A percentile compares a stretch with the other conserved stretches of the same genome.
Conservation (phyloP, 2,797 vertebrate species). For the Hybognathus amarus region DNA sequence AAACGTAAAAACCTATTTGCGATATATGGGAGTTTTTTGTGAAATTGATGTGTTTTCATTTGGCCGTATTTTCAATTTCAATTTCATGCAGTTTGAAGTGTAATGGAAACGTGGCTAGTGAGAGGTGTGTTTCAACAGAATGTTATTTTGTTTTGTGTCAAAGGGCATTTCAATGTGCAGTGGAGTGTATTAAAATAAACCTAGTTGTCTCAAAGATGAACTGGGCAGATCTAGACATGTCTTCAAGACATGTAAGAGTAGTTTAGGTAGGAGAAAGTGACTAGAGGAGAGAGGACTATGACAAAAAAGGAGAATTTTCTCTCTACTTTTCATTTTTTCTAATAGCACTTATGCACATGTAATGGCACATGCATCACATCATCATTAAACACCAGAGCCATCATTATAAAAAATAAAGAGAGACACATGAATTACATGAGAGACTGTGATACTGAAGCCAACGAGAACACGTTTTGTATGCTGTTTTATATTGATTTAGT, state of each 20-base stretch:
- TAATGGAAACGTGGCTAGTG: no score
- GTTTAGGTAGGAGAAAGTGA: slow-evolving; percentile 55
- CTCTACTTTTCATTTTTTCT: neutral
- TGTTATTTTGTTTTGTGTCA: slow-evolving; percentile 23
- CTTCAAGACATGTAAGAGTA: slow-evolving; percentile 75
- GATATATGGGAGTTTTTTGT: no score
- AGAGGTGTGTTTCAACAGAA: slow-evolving; percentile 5
- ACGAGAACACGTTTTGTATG: slow-evolving; percentile 27
- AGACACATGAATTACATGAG: neutral
- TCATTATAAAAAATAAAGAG: slow-evolving; percentile 1
- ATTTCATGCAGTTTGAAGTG: no score
- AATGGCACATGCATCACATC: neutral
- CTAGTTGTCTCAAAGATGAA: slow-evolving; percentile 42
- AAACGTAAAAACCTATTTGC: no score
- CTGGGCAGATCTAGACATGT: slow-evolving; percentile 62
- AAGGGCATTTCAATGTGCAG: slow-evolving; percentile 25
- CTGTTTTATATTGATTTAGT: slow-evolving; percentile 34
- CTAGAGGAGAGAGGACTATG: neutral
- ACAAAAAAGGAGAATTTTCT: neutral
- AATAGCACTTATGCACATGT: neutral
- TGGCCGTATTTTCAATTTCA: no score
- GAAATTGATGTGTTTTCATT: no score
- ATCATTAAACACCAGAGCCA: neutral
- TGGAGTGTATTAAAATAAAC: slow-evolving; percentile 69
- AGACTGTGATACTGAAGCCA: slow-evolving; percentile 8